These are phyloP conservation scores for Numenius phaeopus DNA, from an alignment of 2,797 vertebrate species.

Conservation along the genomic window DNA sequence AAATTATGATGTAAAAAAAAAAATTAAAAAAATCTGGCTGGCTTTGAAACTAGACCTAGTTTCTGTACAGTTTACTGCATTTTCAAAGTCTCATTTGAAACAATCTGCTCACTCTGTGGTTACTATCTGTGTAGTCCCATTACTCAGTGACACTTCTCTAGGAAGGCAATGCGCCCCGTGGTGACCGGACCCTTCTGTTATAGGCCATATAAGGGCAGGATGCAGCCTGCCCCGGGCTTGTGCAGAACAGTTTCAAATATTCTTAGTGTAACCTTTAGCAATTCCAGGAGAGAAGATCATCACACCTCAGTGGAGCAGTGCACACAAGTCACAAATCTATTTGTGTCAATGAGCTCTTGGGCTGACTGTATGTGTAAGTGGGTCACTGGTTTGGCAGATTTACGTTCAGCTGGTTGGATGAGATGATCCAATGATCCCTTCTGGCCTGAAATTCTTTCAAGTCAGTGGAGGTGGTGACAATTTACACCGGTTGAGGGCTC, in stretches of 20 bases:
- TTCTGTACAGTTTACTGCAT: background rate
- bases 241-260: background rate
- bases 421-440: background rate
- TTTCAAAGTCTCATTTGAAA: background rate
- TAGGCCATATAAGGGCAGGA: background rate
- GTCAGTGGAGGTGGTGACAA: background rate
- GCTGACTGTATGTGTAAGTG: background rate
- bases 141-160: background rate
- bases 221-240: background rate
- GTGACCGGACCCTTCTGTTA: accelerated
- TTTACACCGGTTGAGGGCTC: background rate
- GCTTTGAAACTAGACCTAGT: background rate
- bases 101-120: background rate
- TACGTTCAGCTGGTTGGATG: background rate
- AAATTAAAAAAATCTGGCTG: background rate
- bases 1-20: background rate
- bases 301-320: background rate
- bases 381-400: background rate
- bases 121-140: background rate
- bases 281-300: background rate
- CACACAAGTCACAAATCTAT: background rate
- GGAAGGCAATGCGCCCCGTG: accelerated
- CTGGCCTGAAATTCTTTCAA: background rate
- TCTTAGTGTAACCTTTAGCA: background rate
- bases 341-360: background rate